A percentile compares a stretch with the other conserved stretches of the same genome.
Conservation (phyloP, 2,113 vertebrate genomes). For the Elaphurus davidianus region DNA sequence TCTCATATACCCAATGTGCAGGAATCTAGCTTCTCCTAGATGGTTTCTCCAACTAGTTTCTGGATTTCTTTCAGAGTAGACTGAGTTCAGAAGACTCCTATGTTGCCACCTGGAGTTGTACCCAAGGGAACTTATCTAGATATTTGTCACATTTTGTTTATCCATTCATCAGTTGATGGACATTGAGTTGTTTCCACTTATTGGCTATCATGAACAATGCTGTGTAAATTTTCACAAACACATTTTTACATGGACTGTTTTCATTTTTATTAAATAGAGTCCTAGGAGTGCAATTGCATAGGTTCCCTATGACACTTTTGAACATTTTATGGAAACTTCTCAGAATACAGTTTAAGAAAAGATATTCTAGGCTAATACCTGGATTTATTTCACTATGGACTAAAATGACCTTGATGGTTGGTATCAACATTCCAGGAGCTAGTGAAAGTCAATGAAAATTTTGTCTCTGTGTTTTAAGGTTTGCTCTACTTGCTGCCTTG, state of each 20-base stretch:
- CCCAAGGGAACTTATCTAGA: not conserved
- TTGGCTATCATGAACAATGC: not conserved
- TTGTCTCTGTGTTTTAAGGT: not conserved
- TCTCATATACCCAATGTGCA: not conserved
- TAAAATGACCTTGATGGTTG: not conserved
- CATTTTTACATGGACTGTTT: not conserved
- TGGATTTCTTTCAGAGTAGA: not conserved
- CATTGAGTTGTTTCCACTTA: not conserved
- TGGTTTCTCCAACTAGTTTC: not conserved
- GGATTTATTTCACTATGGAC: not conserved
- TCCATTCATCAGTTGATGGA: not conserved
- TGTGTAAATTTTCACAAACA: not conserved
- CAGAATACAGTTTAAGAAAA: not conserved
- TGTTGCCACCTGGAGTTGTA: not conserved
- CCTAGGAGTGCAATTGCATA: not conserved
- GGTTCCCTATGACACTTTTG: not conserved
- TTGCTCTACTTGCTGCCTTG: not conserved
- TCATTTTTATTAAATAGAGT: not conserved
- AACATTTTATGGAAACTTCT: not conserved
- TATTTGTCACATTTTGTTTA: not conserved
- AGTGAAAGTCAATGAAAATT: not conserved
- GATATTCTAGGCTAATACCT: not conserved
- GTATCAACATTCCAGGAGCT: not conserved
- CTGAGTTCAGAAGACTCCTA: not conserved
- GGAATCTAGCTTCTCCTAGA: not conserved